Evolutionary conservation across 1,140 invertebrate species (phyloP), one percentile per base, ranked within the genome.

Genomic region (Monochamus saltuarius): DNA sequence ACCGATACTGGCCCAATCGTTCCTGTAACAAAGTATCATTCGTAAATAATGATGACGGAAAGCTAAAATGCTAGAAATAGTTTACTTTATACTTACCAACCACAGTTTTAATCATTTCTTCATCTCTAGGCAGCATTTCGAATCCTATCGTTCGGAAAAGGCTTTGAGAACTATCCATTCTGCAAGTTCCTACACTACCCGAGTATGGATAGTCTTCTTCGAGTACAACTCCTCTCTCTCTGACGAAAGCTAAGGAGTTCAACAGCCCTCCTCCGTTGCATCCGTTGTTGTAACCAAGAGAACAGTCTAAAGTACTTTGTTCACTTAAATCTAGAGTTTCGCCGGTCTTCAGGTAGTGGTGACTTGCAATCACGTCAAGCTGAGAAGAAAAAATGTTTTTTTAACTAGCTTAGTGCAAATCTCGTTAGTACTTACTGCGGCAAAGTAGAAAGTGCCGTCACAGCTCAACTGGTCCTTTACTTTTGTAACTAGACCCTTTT

Each of bases 161-260:
- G 22, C 22, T 29, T 2, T 29, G 22, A 6, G 22, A 29, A 29
- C 22, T 6, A 6, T 29, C 6, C 6, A 42, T 42, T 42, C 10
- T n/a, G 16, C 39, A 42, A 11, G n/a, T 11, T 3, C n/a, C 4
- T 42, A 1, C 16, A 13, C 6, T 3, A 6, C 39, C 39, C 1
- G n/a, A n/a, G 39, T 42, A 42, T 7, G 39, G 39, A 42, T 42
- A 42, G 11, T 42, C 39, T 11, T 42, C 39, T 16, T 42, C 39
- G 7, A 16, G n/a, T 4, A 13, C 16, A 42, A 42, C 16, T 8
- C 39, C 39, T 13, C 16, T 42, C n/a, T 7, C 10, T 11, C 16
- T 42, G 1, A 42, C 10, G 11, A 13, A 42, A 16, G 7, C 39
- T 13, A 42, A 6, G 1, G n/a, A 13, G 11, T 16, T 42, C 10